Conservation (phyloP, 2,113 vertebrate species). For the Felis catus region DNA sequence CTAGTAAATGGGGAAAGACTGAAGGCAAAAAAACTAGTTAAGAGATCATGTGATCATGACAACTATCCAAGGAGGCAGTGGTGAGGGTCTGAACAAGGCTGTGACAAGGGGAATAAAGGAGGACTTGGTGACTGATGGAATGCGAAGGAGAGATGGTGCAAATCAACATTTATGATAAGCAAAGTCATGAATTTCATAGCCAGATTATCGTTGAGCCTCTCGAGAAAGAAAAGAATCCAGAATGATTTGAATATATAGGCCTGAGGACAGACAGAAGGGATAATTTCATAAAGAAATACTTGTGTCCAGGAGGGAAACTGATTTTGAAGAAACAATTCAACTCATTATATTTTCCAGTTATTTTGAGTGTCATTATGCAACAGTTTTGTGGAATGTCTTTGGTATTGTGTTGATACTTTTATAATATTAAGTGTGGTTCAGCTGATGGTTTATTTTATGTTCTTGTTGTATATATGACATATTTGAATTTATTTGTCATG, state of each 20-base stretch:
- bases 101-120: background rate
- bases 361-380: background rate
- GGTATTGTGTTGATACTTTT: background rate
- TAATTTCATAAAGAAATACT: background rate
- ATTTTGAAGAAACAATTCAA: background rate
- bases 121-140: background rate
- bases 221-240: background rate
- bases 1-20: background rate
- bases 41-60: background rate
- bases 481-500: background rate
- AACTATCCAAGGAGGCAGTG: background rate
- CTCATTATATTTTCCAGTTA: background rate
- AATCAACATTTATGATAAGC: background rate
- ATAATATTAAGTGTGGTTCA: conserved; percentile 9
- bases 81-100: background rate
- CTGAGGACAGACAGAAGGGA: background rate
- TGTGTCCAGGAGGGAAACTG: background rate
- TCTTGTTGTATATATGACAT: background rate
- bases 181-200: background rate
- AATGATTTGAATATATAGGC: background rate
- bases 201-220: background rate
- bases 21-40: background rate
- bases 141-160: background rate
- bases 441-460: background rate
- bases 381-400: background rate